phyloP scores from a whole-genome alignment of 2,888 invertebrate genomes.

The Philereme vetulata region DNA sequence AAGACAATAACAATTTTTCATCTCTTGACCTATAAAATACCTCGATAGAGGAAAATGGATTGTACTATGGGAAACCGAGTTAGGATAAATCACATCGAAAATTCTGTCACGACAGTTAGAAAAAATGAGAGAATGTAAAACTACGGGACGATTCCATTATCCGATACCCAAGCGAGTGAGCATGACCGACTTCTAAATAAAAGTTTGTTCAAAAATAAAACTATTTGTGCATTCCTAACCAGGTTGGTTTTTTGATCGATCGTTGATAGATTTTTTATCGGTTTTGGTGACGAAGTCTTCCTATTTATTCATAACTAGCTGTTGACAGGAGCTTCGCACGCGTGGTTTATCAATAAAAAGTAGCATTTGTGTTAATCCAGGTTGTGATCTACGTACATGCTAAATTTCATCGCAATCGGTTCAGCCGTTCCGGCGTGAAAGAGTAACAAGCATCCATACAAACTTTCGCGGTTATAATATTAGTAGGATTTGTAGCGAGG shows the following conservation, averaged over 20 bases:
- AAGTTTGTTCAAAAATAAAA: constrained; percentile 44
- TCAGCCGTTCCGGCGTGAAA: no score
- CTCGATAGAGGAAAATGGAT: constrained; percentile 64
- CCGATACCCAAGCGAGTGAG: constrained; percentile 50
- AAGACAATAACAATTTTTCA: constrained; percentile 39
- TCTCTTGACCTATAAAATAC: constrained; percentile 48
- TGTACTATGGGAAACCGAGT: constrained; percentile 76
- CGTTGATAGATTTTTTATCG: constrained; percentile 14
- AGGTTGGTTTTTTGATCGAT: constrained; percentile 29
- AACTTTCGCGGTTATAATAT: no score
- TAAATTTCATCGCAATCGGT: no score
- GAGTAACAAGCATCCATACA: no score
- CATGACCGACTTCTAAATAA: constrained; percentile 60
- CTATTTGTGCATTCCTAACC: constrained; percentile 41
- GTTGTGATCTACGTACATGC: no score
- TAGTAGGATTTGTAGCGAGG: no score
- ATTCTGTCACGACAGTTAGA: constrained; percentile 73
- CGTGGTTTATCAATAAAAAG: no score
- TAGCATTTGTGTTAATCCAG: no score
- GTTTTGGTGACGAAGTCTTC: constrained; percentile 7
- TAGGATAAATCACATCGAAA: constrained; percentile 77
- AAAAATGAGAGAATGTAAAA: constrained; percentile 71
- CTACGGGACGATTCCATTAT: constrained; percentile 69
- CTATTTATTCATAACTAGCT: not conserved
- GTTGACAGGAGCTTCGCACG: no score